phyloP scores from a whole-genome alignment of 35 echinoderm and acorn worm species.

The Lytechinus pictus region DNA sequence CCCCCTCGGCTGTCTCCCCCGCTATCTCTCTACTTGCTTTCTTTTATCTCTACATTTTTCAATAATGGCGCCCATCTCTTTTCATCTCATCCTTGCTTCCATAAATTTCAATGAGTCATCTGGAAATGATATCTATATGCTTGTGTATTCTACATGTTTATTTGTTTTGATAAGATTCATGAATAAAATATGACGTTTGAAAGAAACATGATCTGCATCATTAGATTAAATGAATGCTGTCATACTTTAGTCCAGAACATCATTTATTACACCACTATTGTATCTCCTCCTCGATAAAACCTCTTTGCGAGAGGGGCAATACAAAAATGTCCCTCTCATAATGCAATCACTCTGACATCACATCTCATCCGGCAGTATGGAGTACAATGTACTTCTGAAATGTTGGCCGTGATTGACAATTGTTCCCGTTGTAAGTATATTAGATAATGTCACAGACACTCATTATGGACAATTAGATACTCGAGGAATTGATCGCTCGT shows the following conservation, averaged over 20 bases:
- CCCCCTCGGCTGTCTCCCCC: background rate
- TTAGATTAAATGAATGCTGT: background rate
- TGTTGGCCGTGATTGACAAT: constrained; percentile 36
- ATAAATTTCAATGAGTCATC: background rate
- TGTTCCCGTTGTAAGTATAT: background rate
- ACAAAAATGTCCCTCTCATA: background rate
- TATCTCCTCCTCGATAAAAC: background rate
- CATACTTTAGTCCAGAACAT: background rate
- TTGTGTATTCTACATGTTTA: background rate
- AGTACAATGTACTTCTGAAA: background rate
- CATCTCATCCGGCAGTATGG: background rate
- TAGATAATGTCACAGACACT: constrained; percentile 30
- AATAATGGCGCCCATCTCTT: background rate
- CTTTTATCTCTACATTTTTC: background rate
- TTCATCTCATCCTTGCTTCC: background rate
- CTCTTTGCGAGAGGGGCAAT: background rate
- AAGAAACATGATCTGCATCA: background rate
- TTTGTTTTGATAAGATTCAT: background rate
- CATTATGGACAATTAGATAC: constrained; percentile 44
- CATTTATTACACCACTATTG: background rate
- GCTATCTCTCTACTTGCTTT: background rate
- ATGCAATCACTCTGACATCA: constrained; percentile 2
- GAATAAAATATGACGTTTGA: background rate
- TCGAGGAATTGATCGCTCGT: constrained; percentile 27
- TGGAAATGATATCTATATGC: background rate